Evolutionary conservation across 2,888 invertebrate genomes (phyloP).

Genomic region (Diaperis boleti): DNA sequence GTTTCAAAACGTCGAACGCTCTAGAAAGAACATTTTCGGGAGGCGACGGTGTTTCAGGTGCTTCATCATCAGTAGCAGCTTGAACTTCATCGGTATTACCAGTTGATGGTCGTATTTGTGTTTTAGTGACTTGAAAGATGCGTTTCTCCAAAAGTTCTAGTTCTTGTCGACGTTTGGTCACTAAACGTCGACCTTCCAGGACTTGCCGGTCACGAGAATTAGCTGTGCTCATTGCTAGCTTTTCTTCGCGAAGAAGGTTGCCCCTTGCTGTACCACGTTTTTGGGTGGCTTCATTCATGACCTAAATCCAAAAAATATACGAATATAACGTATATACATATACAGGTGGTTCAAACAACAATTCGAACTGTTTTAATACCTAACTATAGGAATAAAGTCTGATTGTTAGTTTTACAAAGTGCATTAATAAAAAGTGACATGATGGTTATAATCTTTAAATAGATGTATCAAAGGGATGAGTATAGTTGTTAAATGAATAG

Average conservation of each 20-base stretch:
- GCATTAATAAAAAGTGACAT: too few species aligned
- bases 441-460: too few species aligned
- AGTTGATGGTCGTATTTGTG: slow-evolving; percentile 55
- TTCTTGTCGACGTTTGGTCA: slow-evolving; percentile 78
- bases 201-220: slow-evolving; percentile 76
- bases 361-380: too few species aligned
- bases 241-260: slow-evolving; percentile 77
- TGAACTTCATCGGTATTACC: slow-evolving; percentile 61
- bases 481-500: too few species aligned
- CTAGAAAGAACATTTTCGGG: slow-evolving; percentile 71
- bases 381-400: too few species aligned
- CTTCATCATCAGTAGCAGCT: slow-evolving; percentile 62
- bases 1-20: slow-evolving; percentile 80
- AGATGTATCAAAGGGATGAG: too few species aligned
- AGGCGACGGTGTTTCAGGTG: slow-evolving; percentile 50
- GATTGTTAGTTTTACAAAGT: too few species aligned
- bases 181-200: slow-evolving; percentile 75
- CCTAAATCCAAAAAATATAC: slow-evolving; percentile 56
- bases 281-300: slow-evolving; percentile 80
- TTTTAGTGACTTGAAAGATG: slow-evolving; percentile 75
- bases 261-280: slow-evolving; percentile 79
- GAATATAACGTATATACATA: not conserved
- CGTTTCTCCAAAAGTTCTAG: slow-evolving; percentile 82
- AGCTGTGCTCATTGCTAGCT: slow-evolving; percentile 75
- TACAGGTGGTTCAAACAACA: too few species aligned